A percentile compares a stretch with the other conserved stretches of the same genome.
phyloP scores from a whole-genome alignment of 2,113 vertebrate genomes.

The Piprites chloris region DNA sequence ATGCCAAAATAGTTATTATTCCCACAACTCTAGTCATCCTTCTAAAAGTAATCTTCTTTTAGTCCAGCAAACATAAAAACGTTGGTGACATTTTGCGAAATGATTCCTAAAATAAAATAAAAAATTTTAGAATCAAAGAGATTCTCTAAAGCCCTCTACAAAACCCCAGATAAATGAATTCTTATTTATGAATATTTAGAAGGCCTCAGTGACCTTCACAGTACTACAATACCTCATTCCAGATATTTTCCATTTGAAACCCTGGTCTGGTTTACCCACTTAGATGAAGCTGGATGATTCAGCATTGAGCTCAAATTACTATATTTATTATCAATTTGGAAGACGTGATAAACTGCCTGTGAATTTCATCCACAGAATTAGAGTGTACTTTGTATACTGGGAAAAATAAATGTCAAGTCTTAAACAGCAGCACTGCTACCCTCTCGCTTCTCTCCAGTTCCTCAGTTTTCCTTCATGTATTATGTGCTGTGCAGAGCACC shows the following conservation, averaged over 20 bases:
- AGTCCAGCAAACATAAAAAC: neutral
- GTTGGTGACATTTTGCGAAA: neutral
- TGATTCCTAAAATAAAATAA: neutral
- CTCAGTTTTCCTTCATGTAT: neutral
- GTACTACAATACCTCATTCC: neutral
- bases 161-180: neutral
- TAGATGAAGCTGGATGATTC: neutral
- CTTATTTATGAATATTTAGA: neutral
- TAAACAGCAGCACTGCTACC: neutral
- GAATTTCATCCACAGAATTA: neutral
- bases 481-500: neutral
- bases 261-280: neutral
- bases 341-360: neutral
- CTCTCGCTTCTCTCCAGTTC: neutral
- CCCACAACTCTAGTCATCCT: neutral
- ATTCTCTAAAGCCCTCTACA: neutral
- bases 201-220: neutral
- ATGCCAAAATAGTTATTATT: neutral
- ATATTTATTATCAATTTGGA: neutral
- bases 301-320: neutral
- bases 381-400: neutral
- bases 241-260: neutral
- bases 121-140: neutral
- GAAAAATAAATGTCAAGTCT: neutral
- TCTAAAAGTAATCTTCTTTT: neutral